Evolutionary conservation across 1,140 invertebrate genomes (phyloP), one percentile per base, ranked within the genome.

Genomic region (Hypsibius dujardini): DNA sequence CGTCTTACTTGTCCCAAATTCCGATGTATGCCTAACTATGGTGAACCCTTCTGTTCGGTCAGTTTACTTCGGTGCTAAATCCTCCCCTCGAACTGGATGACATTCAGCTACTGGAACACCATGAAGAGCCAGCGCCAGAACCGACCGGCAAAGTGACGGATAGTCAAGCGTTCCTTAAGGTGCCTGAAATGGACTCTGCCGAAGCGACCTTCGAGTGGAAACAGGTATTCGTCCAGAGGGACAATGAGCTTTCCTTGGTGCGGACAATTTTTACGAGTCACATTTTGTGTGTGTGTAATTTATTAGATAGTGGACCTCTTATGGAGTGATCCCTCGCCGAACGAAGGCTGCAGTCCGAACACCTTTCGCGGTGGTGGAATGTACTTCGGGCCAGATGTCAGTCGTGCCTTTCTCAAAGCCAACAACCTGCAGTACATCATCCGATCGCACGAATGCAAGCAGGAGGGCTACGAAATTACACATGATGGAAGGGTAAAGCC

Each of bases 401-500:
- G 90, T 0, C 81, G 86, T 42, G 81, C 83, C 7, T 88, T 94
- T 75, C 81, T 94, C 15, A 81, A 85, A 73, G 84, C 85, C 75
- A 85, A 92, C 79, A 85, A 86, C 72, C 81, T 92, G 2, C 81
- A 84, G 71, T 84, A 88, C 74, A 78, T 95, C 1, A 86, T 95
- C 42, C 82, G 92, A 56, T 92, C 90, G 12, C 92, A 95, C 77
- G 90, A 95, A 79, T 95, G 92, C 78, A 94, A 94, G 81, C 84
- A 86, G 1, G 88, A 90, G 47, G 92, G 92, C 1, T 92, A 90
- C 77, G 90, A 94, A 79, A 85, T 89, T 71, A 84, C 85, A 46
- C 92, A 95, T 75, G 84, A 87, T 76, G 85, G 87, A 72, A 87
- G 87, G 80, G 88, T 90, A 78, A 79, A 70, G 42, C 28, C 28